Evolutionary conservation across 2,888 invertebrate species (phyloP).

Genomic region (Fragum sueziense): DNA sequence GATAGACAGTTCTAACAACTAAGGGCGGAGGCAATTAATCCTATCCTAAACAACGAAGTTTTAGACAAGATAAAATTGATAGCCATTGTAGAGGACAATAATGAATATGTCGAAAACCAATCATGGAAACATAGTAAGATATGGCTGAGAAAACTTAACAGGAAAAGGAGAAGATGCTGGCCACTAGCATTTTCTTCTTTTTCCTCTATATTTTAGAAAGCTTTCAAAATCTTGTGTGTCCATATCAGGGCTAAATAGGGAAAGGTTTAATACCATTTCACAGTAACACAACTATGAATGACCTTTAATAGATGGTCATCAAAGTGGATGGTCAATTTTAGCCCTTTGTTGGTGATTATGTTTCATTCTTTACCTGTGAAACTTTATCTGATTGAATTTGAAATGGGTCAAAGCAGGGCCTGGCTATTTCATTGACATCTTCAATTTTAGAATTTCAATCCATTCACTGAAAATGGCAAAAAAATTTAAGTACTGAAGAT

Average conservation of each 20-base stretch:
- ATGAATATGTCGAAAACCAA: too few species aligned
- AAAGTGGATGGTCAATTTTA: constrained; percentile 2
- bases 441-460: too few species aligned
- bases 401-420: background rate
- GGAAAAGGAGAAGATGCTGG: background rate
- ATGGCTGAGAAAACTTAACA: too few species aligned
- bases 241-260: background rate
- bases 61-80: too few species aligned
- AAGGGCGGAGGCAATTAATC: background rate
- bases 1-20: background rate
- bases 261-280: background rate
- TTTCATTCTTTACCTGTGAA: constrained; percentile 7
- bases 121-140: too few species aligned
- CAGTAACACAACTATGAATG: constrained; percentile 2
- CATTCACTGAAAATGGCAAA: too few species aligned
- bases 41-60: too few species aligned
- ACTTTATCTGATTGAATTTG: background rate
- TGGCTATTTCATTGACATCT: too few species aligned
- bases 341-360: background rate
- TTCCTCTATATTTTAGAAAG: background rate
- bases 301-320: constrained; percentile 9
- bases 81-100: too few species aligned
- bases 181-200: background rate
- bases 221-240: background rate
- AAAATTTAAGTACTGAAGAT: too few species aligned